Evolutionary conservation across 2,797 vertebrate genomes (phyloP), one percentile per base, ranked within the genome.

Genomic region (Pristis pectinata): DNA sequence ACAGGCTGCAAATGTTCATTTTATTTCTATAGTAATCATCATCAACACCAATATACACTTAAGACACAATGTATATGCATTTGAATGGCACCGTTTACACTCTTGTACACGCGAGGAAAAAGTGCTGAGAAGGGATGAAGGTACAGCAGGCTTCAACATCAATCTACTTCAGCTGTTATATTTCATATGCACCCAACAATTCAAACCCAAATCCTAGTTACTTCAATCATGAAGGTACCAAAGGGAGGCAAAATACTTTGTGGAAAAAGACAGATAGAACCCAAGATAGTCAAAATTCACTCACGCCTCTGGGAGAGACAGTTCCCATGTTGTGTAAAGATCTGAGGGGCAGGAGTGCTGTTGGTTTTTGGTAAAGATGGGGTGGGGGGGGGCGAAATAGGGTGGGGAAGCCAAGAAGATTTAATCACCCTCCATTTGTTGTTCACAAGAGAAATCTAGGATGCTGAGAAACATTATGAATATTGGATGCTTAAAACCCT

Each of bases 11-110:
- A 91, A 64, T n/a, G 37, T 41, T 37, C 59, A 37, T 22, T 91
- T 91, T 91, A 67, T 91, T 91, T 67, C 17, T 64, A 91, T 41
- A 37, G 6, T 89, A 64, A 91, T 64, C 87, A 91, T 67, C 37
- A 64, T 91, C 19, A 91, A 91, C 87, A 67, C 61, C 37, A 41
- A 67, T 41, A 41, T 91, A 91, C n/a, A 91, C n/a, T 91, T 67
- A 67, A 91, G 41, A 67, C 8, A 89, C 85, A 67, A 67, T 89
- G 56, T 64, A 89, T 64, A 53, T 37, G 87, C 61, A 91, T 91
- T 91, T 91, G 17, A 67, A 61, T 67, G 13, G 59, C 87, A 67
- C 59, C 44, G 44, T 15, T 9, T 24, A 91, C 59, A 91, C n/a
- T 67, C 87, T n/a, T 61, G 56, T 61, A 61, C 15, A 61, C 1